Conservation (phyloP, 2,113 vertebrate species). For the Ochotona curzoniae region DNA sequence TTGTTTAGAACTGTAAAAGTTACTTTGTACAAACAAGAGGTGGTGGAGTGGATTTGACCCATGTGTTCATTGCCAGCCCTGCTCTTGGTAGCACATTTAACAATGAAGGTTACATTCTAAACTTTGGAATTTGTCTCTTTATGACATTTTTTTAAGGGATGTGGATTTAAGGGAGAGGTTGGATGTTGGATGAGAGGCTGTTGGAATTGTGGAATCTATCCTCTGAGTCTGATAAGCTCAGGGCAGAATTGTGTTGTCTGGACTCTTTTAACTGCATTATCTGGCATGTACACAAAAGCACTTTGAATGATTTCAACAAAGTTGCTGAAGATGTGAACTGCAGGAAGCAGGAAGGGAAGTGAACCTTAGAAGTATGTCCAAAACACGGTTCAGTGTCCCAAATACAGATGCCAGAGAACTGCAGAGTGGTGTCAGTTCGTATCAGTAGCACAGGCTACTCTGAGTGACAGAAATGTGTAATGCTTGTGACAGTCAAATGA, state of each 20-base stretch:
- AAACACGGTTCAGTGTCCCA: not conserved
- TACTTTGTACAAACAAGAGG: slow-evolving; percentile 13
- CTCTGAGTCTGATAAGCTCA: not conserved
- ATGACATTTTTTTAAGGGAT: slow-evolving; percentile 13
- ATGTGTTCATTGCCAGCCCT: not conserved
- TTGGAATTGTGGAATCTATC: not conserved
- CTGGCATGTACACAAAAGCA: not conserved
- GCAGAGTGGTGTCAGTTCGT: not conserved
- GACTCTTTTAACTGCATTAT: not conserved
- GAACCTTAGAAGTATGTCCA: not conserved
- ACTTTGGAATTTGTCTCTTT: slow-evolving; percentile 9
- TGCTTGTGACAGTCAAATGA: not conserved
- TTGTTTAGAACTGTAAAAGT: slow-evolving; percentile 36
- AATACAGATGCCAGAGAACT: too few species aligned
- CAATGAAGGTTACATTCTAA: slow-evolving; percentile 6
- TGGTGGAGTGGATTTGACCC: not conserved
- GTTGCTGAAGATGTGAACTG: not conserved
- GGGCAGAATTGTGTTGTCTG: not conserved
- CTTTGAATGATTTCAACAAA: not conserved
- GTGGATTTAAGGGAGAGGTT: too few species aligned
- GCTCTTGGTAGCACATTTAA: not conserved
- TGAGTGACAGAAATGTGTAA: not conserved
- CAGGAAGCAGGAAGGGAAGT: not conserved
- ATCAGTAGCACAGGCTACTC: not conserved
- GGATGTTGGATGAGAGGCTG: not conserved